Percentiles rank a stretch among this genome's conserved stretches.
These are phyloP conservation scores for Notocelia uddmanniana DNA, from an alignment of 2,888 invertebrate species.

Conservation along the genomic window DNA sequence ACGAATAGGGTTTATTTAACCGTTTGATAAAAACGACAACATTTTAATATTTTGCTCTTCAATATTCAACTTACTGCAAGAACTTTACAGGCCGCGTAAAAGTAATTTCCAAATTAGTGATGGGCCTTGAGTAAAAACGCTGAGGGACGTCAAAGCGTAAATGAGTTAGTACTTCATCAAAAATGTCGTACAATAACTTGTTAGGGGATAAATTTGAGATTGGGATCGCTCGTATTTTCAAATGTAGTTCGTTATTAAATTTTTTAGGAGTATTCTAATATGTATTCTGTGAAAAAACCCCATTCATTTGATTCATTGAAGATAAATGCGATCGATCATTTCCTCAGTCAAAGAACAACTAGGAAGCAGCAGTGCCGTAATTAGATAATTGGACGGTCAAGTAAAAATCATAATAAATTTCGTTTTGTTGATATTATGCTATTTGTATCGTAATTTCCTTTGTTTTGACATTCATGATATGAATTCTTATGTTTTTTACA, in stretches of 20 bases:
- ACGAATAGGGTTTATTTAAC: background rate
- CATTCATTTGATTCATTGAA: too few relatives aligned
- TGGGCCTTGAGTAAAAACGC: conserved; percentile 23
- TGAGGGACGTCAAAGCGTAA: conserved; percentile 21
- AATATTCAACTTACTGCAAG: conserved; percentile 34
- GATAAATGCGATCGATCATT: too few relatives aligned
- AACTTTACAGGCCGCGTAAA: conserved; percentile 21
- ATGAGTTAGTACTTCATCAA: conserved; percentile 37
- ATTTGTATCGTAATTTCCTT: too few relatives aligned
- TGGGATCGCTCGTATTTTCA: background rate
- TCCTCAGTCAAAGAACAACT: too few relatives aligned
- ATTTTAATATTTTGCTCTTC: conserved; percentile 9
- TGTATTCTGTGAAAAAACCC: too few relatives aligned
- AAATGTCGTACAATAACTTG: conserved; percentile 15
- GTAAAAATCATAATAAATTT: too few relatives aligned
- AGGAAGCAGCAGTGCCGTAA: too few relatives aligned
- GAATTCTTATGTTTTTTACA: too few relatives aligned
- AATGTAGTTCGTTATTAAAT: background rate
- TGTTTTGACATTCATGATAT: too few relatives aligned
- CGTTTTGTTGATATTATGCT: too few relatives aligned
- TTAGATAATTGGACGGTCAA: too few relatives aligned
- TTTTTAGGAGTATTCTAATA: too few relatives aligned
- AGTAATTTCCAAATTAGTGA: conserved; percentile 33
- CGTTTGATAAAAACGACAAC: background rate
- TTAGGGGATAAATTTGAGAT: conserved; percentile 1